Base-by-base conservation (phyloP, 2,797 vertebrate species). In the Merluccius polli region DNA sequence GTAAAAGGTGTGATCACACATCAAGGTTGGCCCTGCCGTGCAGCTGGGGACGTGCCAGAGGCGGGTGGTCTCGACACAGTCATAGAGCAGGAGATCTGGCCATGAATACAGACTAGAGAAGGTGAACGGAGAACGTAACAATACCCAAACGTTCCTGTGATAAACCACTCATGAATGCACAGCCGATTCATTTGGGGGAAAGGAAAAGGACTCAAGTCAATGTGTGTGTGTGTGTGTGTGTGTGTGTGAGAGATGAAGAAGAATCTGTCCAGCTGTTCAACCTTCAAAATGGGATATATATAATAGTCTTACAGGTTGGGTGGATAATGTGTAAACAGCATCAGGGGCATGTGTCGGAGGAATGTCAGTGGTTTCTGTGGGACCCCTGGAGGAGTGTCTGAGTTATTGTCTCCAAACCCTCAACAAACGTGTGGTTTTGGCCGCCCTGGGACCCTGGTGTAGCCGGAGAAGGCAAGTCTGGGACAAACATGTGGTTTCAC, bases 401-500 rank as follows among this genome's bases (percentile, higher is more conserved):
- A 63, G 52, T 63, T 63, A 63, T 63, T 24, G 72, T 72, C 79
- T 81, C 73, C 75, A 79, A 82, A 84, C n/a, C 52, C 52, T 81
- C 83, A 76, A 59, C 77, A 72, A 79, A 75, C 12, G 36, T 83
- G 79, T 3, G 30, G 81, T 86, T 86, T 76, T 83, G 74, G 73
- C 80, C 77, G 76, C 48, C 75, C 74, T 70, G 38, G 44, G 44
- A 59, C 52, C 78, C 79, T 74, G 5, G 29, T 71, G 35, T 21
- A 75, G 69, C 78, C 79, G 21, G 70, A 84, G 67, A 36, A 12
- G 32, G 80, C 79, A 78, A 78, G 73, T 82, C 79, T 7, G 12
- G 74, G 78, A 83, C 77, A 79, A 86, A 86, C 87, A 89, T 87
- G 84, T 88, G 89, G 83, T 87, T 86, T 76, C 73, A 81, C 80